Percentiles rank a stretch among this genome's conserved stretches.
Evolutionary conservation across 2,888 invertebrate genomes (phyloP).

Genomic region (Electrophaes corylata): DNA sequence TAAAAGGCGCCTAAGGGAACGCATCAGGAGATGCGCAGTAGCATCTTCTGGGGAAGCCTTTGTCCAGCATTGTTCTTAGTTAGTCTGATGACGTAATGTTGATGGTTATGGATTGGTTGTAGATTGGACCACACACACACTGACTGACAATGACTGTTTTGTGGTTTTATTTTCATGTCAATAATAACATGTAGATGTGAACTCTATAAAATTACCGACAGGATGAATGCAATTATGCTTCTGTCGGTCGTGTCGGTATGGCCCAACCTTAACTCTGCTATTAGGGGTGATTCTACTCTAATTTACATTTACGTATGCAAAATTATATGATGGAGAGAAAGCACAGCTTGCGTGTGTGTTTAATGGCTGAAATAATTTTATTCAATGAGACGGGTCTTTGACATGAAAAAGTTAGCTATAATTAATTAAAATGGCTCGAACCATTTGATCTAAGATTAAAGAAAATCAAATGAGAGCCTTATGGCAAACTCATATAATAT

Average conservation of each 20-base stretch:
- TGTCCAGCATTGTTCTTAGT: too few relatives aligned
- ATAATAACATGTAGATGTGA: too few relatives aligned
- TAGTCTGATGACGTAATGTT: too few relatives aligned
- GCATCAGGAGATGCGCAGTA: too few relatives aligned
- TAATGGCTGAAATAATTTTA: slow-evolving; percentile 53
- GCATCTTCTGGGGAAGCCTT: too few relatives aligned
- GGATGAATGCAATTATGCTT: background rate
- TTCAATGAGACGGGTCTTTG: slow-evolving; percentile 46
- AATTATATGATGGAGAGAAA: slow-evolving; percentile 48
- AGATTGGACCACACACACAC: too few relatives aligned
- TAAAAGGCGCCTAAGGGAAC: too few relatives aligned
- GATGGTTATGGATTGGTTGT: too few relatives aligned
- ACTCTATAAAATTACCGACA: too few relatives aligned
- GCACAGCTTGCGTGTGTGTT: slow-evolving; percentile 57
- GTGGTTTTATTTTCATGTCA: too few relatives aligned
- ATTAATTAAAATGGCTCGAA: slow-evolving; percentile 44
- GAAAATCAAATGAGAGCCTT: background rate
- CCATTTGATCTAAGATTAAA: slow-evolving; percentile 11
- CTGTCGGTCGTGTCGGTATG: slow-evolving; percentile 1
- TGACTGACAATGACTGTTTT: too few relatives aligned
- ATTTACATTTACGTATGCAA: slow-evolving; percentile 48
- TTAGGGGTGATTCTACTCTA: slow-evolving; percentile 33
- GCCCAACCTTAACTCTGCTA: slow-evolving; percentile 11
- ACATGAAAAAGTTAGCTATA: slow-evolving; percentile 50
- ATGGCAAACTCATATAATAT: too few relatives aligned